phyloP scores from a whole-genome alignment of 2,888 invertebrate species.

The Callyntrura guangdongensis region DNA sequence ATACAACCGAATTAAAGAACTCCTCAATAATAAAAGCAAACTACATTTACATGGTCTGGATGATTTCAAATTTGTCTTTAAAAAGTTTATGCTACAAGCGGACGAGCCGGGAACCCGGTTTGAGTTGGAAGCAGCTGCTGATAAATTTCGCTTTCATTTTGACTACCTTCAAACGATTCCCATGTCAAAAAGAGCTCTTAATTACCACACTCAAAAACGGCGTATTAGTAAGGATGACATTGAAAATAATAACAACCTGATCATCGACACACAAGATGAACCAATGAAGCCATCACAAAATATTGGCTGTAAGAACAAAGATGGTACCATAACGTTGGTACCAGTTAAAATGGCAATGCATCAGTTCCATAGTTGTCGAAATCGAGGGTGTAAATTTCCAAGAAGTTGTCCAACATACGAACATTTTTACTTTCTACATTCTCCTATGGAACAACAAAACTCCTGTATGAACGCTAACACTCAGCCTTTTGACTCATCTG shows the following conservation, averaged over 20 bases:
- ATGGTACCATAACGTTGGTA: neutral
- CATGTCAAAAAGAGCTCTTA: neutral
- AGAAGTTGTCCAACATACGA: slow-evolving; percentile 35
- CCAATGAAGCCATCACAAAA: neutral
- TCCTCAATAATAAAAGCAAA: neutral
- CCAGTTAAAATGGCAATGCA: slow-evolving; percentile 57
- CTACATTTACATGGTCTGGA: neutral
- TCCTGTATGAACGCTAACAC: neutral
- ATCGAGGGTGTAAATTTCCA: slow-evolving; percentile 71
- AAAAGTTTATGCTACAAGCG: slow-evolving; percentile 66
- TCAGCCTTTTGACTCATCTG: neutral
- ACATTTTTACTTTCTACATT: slow-evolving; percentile 74
- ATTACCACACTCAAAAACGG: neutral
- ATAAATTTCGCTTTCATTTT: slow-evolving; percentile 76
- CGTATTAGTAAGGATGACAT: no score
- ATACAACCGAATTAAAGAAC: slow-evolving; percentile 31
- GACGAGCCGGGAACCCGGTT: slow-evolving; percentile 72
- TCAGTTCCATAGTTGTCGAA: slow-evolving; percentile 78
- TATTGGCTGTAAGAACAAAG: neutral
- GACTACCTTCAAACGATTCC: slow-evolving; percentile 72
- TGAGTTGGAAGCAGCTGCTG: slow-evolving; percentile 78
- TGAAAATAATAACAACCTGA: no score
- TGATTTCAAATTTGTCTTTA: slow-evolving; percentile 64
- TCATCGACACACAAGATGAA: neutral
- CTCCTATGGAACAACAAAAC: neutral